These are phyloP conservation scores for Notarius lentiginosus DNA, from an alignment of 2,113 vertebrate species.

Conservation along the genomic window DNA sequence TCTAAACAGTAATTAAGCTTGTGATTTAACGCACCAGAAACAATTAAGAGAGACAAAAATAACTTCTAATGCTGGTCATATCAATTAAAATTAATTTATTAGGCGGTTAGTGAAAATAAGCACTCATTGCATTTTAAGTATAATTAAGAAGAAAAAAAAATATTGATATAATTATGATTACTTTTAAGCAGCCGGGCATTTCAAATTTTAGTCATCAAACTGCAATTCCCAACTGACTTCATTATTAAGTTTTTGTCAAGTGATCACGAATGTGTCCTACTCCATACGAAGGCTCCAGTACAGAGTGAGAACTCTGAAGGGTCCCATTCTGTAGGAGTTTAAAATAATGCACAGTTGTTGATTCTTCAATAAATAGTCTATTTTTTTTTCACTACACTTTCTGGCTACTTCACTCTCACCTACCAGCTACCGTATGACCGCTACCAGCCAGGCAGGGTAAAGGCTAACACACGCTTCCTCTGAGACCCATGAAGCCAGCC, in stretches of 20 bases:
- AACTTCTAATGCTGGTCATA: neutral
- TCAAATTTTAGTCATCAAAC: neutral
- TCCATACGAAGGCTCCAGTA: neutral
- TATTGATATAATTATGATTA: too few species aligned
- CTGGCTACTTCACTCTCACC: neutral
- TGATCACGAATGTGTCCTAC: neutral
- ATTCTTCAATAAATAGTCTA: neutral
- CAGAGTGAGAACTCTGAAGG: neutral
- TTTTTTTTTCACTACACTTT: neutral
- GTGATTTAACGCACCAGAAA: neutral
- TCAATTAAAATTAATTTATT: neutral
- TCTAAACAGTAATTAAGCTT: neutral
- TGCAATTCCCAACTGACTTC: neutral
- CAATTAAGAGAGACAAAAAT: neutral
- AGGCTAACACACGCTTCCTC: too few species aligned
- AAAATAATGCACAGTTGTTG: neutral
- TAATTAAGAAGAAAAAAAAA: too few species aligned
- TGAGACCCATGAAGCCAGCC: neutral
- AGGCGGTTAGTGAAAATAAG: neutral
- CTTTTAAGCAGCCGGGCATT: neutral
- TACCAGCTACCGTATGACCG: neutral
- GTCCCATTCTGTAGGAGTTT: neutral
- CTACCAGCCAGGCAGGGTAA: neutral
- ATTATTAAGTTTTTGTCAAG: neutral
- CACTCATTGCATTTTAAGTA: neutral